These are phyloP conservation scores for Scaptomyza hsui DNA, from an alignment of 1,140 invertebrate species.

Conservation along the genomic window DNA sequence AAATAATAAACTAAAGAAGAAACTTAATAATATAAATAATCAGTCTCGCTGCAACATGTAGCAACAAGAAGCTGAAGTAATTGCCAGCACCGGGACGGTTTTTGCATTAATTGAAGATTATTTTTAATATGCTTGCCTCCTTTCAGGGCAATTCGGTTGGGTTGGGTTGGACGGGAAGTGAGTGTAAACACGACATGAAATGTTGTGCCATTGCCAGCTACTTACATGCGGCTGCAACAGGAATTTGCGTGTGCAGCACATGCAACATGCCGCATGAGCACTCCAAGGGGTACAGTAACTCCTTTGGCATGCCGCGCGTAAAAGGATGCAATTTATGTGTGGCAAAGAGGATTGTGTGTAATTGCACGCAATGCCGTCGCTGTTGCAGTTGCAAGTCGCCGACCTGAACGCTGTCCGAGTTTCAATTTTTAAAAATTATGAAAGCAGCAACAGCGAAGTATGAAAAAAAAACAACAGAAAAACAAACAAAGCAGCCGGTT, in stretches of 20 bases:
- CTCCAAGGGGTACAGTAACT: slow-evolving; percentile 34
- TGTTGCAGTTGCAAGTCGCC: slow-evolving; percentile 43
- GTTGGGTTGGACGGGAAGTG: slow-evolving; percentile 57
- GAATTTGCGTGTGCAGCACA: slow-evolving; percentile 54
- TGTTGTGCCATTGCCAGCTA: slow-evolving; percentile 57
- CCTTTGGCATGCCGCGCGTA: slow-evolving; percentile 59
- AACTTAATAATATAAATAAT: slow-evolving; percentile 81
- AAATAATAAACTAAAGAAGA: slow-evolving; percentile 38
- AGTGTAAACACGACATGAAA: slow-evolving; percentile 82
- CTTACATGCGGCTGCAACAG: slow-evolving; percentile 58
- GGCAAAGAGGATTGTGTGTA: slow-evolving; percentile 60
- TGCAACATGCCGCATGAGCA: slow-evolving; percentile 39
- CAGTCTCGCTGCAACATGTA: slow-evolving; percentile 57
- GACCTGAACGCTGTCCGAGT: slow-evolving; percentile 46
- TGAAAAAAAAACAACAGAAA: slow-evolving; percentile 34
- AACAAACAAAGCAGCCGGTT: slow-evolving; percentile 58
- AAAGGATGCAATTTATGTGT: slow-evolving; percentile 72
- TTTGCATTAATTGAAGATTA: slow-evolving; percentile 62
- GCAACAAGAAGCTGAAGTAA: slow-evolving; percentile 49
- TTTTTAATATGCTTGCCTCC: slow-evolving; percentile 67
- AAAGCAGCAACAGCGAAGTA: slow-evolving; percentile 39
- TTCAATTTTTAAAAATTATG: slow-evolving; percentile 71
- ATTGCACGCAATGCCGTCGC: slow-evolving; percentile 72
- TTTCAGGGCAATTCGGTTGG: slow-evolving; percentile 18
- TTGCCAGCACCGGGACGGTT: slow-evolving; percentile 37